phyloP scores from a whole-genome alignment of 2,797 vertebrate genomes.

The Cirrhinus molitorella region DNA sequence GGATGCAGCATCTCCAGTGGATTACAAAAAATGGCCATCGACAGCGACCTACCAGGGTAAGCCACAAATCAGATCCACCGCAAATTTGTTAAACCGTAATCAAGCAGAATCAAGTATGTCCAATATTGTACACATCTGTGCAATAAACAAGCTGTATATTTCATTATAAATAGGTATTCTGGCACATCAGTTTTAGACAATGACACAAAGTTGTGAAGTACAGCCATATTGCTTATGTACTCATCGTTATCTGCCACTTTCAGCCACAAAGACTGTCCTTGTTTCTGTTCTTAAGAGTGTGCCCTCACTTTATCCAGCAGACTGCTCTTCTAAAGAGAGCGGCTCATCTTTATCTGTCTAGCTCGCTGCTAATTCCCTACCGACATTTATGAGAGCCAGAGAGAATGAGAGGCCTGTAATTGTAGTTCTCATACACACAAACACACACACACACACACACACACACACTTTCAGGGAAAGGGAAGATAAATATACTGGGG shows the following conservation, averaged over 20 bases:
- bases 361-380: constrained; percentile 43
- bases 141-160: neutral
- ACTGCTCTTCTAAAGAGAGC: constrained; percentile 45
- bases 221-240: neutral
- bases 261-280: constrained; percentile 2
- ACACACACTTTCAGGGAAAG: constrained; percentile 37
- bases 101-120: neutral
- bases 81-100: neutral
- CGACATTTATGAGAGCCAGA: constrained; percentile 58
- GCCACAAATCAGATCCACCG: constrained; percentile 39
- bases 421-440: neutral
- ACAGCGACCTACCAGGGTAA: constrained; percentile 95
- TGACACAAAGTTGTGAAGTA: neutral
- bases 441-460: neutral
- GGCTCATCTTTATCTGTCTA: constrained; percentile 39
- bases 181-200: neutral
- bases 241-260: constrained; percentile 28
- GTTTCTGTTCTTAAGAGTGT: constrained; percentile 21
- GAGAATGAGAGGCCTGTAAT: constrained; percentile 61
- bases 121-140: neutral
- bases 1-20: constrained; percentile 90
- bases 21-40: constrained; percentile 97
- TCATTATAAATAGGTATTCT: neutral
- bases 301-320: constrained; percentile 38
- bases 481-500: constrained; percentile 36